Conservation (phyloP, 1,140 invertebrate genomes). For the Solenopsis invicta region DNA sequence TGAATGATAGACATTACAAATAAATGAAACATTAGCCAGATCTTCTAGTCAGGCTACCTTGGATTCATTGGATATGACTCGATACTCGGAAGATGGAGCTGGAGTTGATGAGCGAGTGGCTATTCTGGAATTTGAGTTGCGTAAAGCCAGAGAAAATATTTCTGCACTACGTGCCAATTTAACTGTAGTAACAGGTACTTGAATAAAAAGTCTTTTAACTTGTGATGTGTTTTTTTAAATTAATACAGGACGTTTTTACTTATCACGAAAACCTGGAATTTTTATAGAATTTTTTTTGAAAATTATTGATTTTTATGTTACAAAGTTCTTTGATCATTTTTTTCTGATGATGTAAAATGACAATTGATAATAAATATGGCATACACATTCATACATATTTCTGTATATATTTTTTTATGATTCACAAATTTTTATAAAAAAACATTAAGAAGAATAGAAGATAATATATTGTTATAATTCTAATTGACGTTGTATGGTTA, state of each 20-base stretch:
- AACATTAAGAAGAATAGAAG: too few relatives aligned
- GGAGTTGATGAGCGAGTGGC: constrained; percentile 93
- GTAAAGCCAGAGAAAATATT: constrained; percentile 96
- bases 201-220: constrained; percentile 40
- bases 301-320: too few relatives aligned
- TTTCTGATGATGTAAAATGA: too few relatives aligned
- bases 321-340: too few relatives aligned
- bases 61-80: constrained; percentile 95
- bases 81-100: constrained; percentile 95
- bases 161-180: constrained; percentile 93
- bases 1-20: constrained; percentile 3
- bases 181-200: constrained; percentile 91
- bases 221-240: constrained; percentile 8
- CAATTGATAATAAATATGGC: too few relatives aligned
- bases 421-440: too few relatives aligned
- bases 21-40: constrained; percentile 86
- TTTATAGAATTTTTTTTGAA: too few relatives aligned
- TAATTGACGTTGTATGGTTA: too few relatives aligned
- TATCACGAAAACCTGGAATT: too few relatives aligned
- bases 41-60: constrained; percentile 96
- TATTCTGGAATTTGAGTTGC: constrained; percentile 95
- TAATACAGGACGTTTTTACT: neutral
- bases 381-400: too few relatives aligned
- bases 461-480: too few relatives aligned
- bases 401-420: too few relatives aligned